phyloP scores from a whole-genome alignment of 2,797 vertebrate genomes.

The Cynodonichthys magdalenae region DNA sequence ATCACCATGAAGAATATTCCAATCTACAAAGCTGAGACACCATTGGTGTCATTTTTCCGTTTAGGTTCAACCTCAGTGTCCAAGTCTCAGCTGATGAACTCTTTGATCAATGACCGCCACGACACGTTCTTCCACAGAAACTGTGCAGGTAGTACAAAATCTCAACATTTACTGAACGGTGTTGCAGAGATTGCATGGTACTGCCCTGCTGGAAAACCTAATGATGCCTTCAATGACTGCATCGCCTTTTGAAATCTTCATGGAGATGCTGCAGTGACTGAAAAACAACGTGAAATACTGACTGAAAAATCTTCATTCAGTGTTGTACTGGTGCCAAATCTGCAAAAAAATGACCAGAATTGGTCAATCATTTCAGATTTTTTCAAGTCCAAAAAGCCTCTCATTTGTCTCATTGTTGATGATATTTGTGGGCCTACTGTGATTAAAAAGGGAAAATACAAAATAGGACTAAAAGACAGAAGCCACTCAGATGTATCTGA shows the following conservation, averaged over 20 bases:
- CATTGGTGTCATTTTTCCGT: conserved; percentile 77
- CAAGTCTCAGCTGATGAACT: conserved; percentile 72
- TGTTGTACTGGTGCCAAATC: conserved; percentile 60
- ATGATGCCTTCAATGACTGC: conserved; percentile 65
- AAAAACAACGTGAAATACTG: conserved; percentile 68
- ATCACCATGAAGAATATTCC: conserved; percentile 41
- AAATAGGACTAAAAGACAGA: conserved; percentile 71
- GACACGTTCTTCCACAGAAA: conserved; percentile 69
- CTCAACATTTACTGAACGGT: conserved; percentile 70
- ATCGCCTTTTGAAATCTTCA: conserved; percentile 30
- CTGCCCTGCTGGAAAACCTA: conserved; percentile 30
- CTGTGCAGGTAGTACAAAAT: conserved; percentile 60
- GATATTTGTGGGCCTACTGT: not conserved
- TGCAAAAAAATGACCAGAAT: conserved; percentile 17
- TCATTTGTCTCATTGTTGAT: conserved; percentile 71
- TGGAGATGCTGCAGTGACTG: conserved; percentile 60
- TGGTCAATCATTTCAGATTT: conserved; percentile 15
- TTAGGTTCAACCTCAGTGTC: conserved; percentile 72
- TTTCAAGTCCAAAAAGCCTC: conserved; percentile 38
- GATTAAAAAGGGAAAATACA: conserved; percentile 23
- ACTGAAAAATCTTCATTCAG: conserved; percentile 66
- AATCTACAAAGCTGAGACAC: conserved; percentile 57
- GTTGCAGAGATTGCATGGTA: conserved; percentile 82
- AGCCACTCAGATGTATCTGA: conserved; percentile 60
- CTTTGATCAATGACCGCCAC: conserved; percentile 65